Base-by-base conservation (phyloP, 2,797 vertebrate species). In the Spinibarbus caldwelli region DNA sequence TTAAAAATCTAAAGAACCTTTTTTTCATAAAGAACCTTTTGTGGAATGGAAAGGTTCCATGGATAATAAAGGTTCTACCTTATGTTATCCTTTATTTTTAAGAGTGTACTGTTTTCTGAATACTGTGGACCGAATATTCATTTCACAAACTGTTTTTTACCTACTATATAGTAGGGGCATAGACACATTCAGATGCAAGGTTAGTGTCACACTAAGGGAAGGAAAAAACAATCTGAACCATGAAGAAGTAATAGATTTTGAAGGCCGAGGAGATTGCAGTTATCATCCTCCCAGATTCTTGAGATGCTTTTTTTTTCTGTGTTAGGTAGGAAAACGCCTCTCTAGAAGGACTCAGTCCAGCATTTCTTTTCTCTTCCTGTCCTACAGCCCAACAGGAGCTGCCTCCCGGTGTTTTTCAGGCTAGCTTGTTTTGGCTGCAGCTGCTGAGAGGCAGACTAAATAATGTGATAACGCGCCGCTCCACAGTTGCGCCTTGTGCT, bases 391-490 rank as follows among this genome's bases (percentile, higher is more conserved):
- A 64, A 59, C 85, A 86, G 83, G 73, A 81, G 43, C 80, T 85
- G 78, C 80, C 80, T 86, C 88, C 72, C 72, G 19, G 78, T 68
- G 34, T 80, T 86, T 86, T 87, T 34, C 47, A 85, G 87, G 78
- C 80, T 57, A 57, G 34, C 82, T 89, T 89, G 89, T 89, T 90
- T 90, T 88, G 89, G 88, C 89, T 90, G 82, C 87, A 82, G 81
- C 88, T 88, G 73, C 62, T 76, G 67, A 38, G 75, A 49, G 45
- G 81, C 82, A 91, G 90, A 91, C 90, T 90, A 91, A 92, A 92
- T 90, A 90, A 88, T 71, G 88, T 66, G 90, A 91, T 91, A 91
- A 91, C 70, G 31, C 8, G n/a, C 64, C 54, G n/a, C 54, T 86
- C 86, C 84, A 64, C 87, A 87, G 89, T 87, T 86, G 86, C 43